These are phyloP conservation scores for Mastacembelus armatus DNA, from an alignment of 2,797 vertebrate genomes.

Conservation along the genomic window DNA sequence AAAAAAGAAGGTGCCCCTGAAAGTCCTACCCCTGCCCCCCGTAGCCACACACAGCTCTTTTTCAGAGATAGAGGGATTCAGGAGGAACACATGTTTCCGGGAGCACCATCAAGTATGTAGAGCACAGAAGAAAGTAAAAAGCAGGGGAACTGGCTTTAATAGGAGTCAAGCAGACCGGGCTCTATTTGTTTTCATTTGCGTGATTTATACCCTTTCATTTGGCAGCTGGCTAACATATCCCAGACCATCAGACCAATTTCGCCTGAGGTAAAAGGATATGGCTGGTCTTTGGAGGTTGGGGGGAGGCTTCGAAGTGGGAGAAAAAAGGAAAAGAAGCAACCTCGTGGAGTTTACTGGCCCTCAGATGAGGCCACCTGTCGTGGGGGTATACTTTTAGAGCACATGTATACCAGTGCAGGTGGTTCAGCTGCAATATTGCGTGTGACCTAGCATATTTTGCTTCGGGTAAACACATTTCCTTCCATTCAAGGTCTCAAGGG, in stretches of 20 bases:
- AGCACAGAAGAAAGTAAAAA: conserved; percentile 69
- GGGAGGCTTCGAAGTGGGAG: conserved; percentile 26
- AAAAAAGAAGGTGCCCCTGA: not conserved
- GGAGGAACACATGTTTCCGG: conserved; percentile 79
- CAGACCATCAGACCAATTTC: conserved; percentile 70
- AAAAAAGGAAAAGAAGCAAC: conserved; percentile 47
- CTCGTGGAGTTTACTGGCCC: conserved; percentile 63
- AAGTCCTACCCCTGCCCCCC: conserved; percentile 18
- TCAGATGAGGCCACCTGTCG: conserved; percentile 73
- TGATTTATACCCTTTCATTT: conserved; percentile 87
- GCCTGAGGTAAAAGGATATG: conserved; percentile 75
- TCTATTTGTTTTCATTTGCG: conserved; percentile 86
- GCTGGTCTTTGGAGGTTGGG: conserved; percentile 62
- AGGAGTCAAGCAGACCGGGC: conserved; percentile 74
- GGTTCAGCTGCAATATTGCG: conserved; percentile 57
- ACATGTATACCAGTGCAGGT: conserved; percentile 39
- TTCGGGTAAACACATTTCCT: conserved; percentile 67
- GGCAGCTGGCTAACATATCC: conserved; percentile 83
- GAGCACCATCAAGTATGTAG: conserved; percentile 66
- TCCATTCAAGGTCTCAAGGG: conserved; percentile 44
- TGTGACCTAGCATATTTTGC: conserved; percentile 51
- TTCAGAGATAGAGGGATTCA: conserved; percentile 65
- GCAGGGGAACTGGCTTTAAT: conserved; percentile 76
- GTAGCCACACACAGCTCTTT: conserved; percentile 70
- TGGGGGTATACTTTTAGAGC: conserved; percentile 48